phyloP scores from a whole-genome alignment of 2,113 vertebrate genomes.

The Stigmatopora nigra region DNA sequence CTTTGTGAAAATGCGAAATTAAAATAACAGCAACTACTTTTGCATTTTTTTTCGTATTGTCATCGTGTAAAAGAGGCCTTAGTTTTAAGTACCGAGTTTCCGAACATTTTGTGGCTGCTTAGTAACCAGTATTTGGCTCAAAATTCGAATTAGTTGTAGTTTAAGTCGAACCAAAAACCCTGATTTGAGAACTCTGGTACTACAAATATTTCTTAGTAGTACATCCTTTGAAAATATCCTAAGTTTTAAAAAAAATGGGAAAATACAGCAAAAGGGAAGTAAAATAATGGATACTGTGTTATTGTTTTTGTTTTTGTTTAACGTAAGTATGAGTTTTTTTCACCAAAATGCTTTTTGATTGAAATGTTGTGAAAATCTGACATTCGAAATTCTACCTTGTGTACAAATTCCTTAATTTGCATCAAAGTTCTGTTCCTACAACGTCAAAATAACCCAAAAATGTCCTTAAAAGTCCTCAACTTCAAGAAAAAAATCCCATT shows the following conservation, averaged over 20 bases:
- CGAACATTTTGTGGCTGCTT: not conserved
- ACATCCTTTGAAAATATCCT: not conserved
- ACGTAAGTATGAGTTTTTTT: no score
- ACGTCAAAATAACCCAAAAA: not conserved
- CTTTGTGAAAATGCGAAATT: no score
- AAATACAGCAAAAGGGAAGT: not conserved
- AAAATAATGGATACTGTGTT: not conserved
- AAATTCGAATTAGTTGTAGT: not conserved
- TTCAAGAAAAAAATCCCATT: not conserved
- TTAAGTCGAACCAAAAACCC: not conserved
- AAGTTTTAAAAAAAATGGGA: not conserved
- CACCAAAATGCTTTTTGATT: not conserved
- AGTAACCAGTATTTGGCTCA: not conserved
- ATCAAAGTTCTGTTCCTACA: not conserved
- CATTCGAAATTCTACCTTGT: not conserved
- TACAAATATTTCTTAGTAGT: not conserved
- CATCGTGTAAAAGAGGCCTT: no score
- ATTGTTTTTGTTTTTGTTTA: not conserved
- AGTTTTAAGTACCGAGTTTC: no score
- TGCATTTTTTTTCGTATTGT: no score
- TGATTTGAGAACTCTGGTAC: not conserved
- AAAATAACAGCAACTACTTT: no score
- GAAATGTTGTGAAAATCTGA: not conserved
- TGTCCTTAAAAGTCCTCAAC: not conserved
- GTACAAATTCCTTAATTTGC: not conserved